A percentile compares a stretch with the other conserved stretches of the same genome.
phyloP scores from a whole-genome alignment of 2,113 vertebrate species.

The Pterophyllum scalare region DNA sequence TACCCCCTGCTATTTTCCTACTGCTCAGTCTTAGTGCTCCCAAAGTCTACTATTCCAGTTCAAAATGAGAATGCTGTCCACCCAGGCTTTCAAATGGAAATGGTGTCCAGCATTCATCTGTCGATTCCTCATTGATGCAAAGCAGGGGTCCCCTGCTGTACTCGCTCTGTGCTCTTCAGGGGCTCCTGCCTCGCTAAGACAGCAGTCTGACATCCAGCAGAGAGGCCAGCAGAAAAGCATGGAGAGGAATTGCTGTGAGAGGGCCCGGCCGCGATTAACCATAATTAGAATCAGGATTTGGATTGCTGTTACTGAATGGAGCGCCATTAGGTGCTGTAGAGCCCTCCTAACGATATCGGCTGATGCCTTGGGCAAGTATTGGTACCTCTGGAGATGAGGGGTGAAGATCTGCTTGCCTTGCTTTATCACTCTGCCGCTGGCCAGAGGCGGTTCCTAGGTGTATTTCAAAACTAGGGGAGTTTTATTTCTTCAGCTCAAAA shows the following conservation, averaged over 20 bases:
- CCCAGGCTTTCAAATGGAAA: conserved; percentile 76
- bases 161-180: conserved; percentile 45
- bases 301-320: conserved; percentile 46
- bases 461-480: conserved; percentile 40
- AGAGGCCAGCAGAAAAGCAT: conserved; percentile 29
- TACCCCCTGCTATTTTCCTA: background rate
- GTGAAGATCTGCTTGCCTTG: conserved; percentile 49
- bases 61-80: conserved; percentile 49
- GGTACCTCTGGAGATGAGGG: conserved; percentile 36
- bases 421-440: conserved; percentile 53
- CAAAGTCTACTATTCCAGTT: conserved; percentile 10
- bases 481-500: background rate
- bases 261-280: conserved; percentile 56
- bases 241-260: conserved; percentile 47
- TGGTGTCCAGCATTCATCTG: conserved; percentile 22
- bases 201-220: conserved; percentile 55
- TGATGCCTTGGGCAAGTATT: conserved; percentile 52
- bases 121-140: conserved; percentile 62
- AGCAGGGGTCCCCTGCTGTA: conserved; percentile 59
- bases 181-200: conserved; percentile 59
- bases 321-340: conserved; percentile 39
- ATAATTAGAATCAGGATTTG: conserved; percentile 71
- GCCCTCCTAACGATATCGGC: conserved; percentile 52
- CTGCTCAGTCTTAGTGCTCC: conserved; percentile 5
- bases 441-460: conserved; percentile 44